Percentiles rank a stretch among this genome's conserved stretches.
Evolutionary conservation across 2,888 invertebrate species (phyloP).

Genomic region (Anthrax anthrax): DNA sequence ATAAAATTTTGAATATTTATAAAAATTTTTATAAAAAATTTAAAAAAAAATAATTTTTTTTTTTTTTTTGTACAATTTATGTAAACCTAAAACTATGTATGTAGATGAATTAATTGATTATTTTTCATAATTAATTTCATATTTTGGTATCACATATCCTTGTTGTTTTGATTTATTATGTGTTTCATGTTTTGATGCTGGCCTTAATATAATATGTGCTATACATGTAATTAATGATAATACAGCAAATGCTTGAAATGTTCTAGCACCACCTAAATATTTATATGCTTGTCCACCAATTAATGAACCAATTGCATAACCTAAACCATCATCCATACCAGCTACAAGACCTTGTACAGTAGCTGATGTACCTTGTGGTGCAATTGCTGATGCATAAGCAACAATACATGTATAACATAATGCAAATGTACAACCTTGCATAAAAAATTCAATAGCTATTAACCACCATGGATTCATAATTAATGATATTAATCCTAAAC

Average conservation of each 20-base stretch:
- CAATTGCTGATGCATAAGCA: slow-evolving; percentile 49
- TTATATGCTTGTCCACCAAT: slow-evolving; percentile 56
- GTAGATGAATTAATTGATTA: too few relatives aligned
- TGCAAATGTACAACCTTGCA: slow-evolving; percentile 80
- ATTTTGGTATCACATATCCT: slow-evolving; percentile 8
- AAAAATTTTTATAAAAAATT: too few relatives aligned
- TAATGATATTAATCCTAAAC: slow-evolving; percentile 60
- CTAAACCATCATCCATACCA: slow-evolving; percentile 78
- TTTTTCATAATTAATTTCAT: too few relatives aligned
- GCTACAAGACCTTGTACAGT: slow-evolving; percentile 76
- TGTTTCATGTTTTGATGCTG: slow-evolving; percentile 23
- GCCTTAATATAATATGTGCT: slow-evolving; percentile 28
- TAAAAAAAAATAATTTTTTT: too few relatives aligned
- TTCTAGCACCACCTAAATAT: slow-evolving; percentile 42
- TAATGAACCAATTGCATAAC: slow-evolving; percentile 62
- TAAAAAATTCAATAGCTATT: slow-evolving; percentile 60
- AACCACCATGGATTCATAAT: slow-evolving; percentile 71
- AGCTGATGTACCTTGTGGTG: slow-evolving; percentile 61
- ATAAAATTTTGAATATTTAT: too few relatives aligned
- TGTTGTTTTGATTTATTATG: not conserved
- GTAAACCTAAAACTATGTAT: too few relatives aligned
- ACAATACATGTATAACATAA: slow-evolving; percentile 72
- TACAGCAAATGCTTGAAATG: slow-evolving; percentile 38
- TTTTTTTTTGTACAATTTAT: too few relatives aligned
- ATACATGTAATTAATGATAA: slow-evolving; percentile 27